Percentiles rank a stretch among this genome's conserved stretches.
Conservation (phyloP, 2,797 vertebrate genomes). For the Danio albolineatus region DNA sequence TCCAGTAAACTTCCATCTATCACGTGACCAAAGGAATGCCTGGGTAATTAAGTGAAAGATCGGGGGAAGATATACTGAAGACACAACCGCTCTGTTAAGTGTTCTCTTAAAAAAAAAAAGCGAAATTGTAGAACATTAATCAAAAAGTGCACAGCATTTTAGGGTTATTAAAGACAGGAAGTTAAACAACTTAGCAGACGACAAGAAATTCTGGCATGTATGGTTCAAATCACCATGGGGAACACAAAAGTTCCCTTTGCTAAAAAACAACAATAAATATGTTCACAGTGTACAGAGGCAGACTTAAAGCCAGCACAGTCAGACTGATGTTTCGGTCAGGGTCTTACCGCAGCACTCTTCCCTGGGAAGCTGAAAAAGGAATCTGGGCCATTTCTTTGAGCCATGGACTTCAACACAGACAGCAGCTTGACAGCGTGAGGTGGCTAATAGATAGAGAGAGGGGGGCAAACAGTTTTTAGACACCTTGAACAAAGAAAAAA, state of each 20-base stretch:
- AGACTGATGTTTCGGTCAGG: background rate
- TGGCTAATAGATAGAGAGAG: conserved; percentile 80
- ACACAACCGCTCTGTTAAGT: background rate
- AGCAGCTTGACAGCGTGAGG: conserved; percentile 94
- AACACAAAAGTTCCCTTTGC: background rate
- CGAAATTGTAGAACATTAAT: background rate
- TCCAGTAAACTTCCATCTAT: background rate
- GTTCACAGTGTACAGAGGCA: background rate
- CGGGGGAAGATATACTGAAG: background rate
- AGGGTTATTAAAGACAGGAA: background rate
- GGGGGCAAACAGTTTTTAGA: background rate
- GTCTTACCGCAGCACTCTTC: conserved; percentile 95
- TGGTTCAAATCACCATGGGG: background rate
- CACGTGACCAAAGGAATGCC: conserved; percentile 6
- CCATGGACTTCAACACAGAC: conserved; percentile 95
- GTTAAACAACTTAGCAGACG: background rate
- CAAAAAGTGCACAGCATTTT: background rate
- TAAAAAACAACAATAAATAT: background rate
- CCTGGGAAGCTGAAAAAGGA: conserved; percentile 99
- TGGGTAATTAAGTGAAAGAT: background rate
- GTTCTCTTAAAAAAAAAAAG: background rate
- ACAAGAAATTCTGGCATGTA: background rate
- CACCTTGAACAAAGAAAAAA: conserved; percentile 10
- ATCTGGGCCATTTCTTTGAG: conserved; percentile 94
- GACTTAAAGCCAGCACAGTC: background rate